A percentile compares a stretch with the other conserved stretches of the same genome.
phyloP scores from a whole-genome alignment of 2,113 vertebrate genomes.

The Symphodus melops region DNA sequence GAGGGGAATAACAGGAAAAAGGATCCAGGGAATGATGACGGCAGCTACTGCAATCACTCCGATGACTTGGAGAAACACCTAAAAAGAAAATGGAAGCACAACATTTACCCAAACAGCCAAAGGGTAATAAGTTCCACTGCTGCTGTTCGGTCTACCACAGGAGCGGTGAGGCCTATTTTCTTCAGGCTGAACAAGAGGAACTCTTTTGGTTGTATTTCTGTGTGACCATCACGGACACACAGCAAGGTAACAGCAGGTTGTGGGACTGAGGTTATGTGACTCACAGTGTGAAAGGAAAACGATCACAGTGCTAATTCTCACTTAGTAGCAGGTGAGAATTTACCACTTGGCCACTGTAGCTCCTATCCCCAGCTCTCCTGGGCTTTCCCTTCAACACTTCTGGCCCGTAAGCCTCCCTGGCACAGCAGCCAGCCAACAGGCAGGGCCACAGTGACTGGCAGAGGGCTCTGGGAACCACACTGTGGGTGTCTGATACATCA shows the following conservation, averaged over 20 bases:
- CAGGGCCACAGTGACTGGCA: slow-evolving; percentile 76
- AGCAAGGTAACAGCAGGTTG: slow-evolving; percentile 74
- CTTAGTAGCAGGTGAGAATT: slow-evolving; percentile 83
- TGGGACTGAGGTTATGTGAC: slow-evolving; percentile 72
- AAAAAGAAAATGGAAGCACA: slow-evolving; percentile 37
- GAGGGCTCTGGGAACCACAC: slow-evolving; percentile 75
- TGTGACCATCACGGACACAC: slow-evolving; percentile 43
- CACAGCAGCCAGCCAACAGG: slow-evolving; percentile 68
- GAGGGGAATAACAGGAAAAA: slow-evolving; percentile 87
- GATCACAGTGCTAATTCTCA: slow-evolving; percentile 76
- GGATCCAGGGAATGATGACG: slow-evolving; percentile 90
- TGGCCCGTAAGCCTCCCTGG: slow-evolving; percentile 71
- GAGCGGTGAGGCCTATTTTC: slow-evolving; percentile 30
- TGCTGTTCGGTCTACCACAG: slow-evolving; percentile 45
- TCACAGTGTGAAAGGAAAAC: slow-evolving; percentile 77
- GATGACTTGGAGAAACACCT: slow-evolving; percentile 88
- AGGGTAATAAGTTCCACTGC: slow-evolving; percentile 30
- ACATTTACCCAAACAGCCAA: slow-evolving; percentile 16
- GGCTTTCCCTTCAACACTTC: slow-evolving; percentile 79
- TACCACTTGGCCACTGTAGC: slow-evolving; percentile 75
- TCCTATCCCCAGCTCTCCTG: slow-evolving; percentile 68
- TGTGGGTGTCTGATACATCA: slow-evolving; percentile 77
- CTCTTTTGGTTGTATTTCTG: slow-evolving; percentile 63
- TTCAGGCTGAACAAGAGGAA: slow-evolving; percentile 52
- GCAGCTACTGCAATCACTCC: slow-evolving; percentile 88